Percentiles rank a stretch among this genome's conserved stretches.
phyloP scores from a whole-genome alignment of 2,888 invertebrate genomes.

The Erannis defoliaria region DNA sequence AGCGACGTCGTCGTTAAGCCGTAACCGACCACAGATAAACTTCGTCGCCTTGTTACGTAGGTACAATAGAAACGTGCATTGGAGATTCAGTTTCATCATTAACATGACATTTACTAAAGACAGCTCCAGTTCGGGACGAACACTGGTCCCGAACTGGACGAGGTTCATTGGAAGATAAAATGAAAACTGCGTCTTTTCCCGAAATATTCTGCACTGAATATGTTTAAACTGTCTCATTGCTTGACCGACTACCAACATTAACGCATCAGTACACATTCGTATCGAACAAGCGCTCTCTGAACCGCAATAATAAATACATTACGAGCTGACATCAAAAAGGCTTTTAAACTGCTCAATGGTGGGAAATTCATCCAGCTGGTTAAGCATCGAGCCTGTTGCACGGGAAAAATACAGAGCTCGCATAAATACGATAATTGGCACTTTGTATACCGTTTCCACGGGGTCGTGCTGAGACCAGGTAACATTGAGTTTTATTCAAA shows the following conservation, averaged over 20 bases:
- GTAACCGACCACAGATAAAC: too few species aligned
- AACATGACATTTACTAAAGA: too few species aligned
- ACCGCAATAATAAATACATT: constrained; percentile 26
- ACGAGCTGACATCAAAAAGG: constrained; percentile 33
- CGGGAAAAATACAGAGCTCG: constrained; percentile 32
- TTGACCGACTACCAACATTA: neutral
- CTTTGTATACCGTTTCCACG: constrained; percentile 11
- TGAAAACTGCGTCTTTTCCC: too few species aligned
- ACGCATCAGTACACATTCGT: neutral
- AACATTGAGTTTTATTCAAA: neutral
- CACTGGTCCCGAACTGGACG: too few species aligned
- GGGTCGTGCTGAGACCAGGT: neutral
- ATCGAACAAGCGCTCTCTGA: neutral
- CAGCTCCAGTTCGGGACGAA: too few species aligned
- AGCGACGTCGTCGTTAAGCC: too few species aligned
- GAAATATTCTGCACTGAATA: too few species aligned
- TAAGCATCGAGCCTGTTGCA: constrained; percentile 36
- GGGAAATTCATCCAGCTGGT: constrained; percentile 30
- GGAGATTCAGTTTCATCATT: too few species aligned
- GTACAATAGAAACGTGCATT: too few species aligned
- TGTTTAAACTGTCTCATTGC: neutral
- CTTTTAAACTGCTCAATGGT: constrained; percentile 28
- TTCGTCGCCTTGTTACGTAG: too few species aligned
- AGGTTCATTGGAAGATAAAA: too few species aligned
- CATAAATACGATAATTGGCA: constrained; percentile 38